Evolutionary conservation across 2,797 vertebrate genomes (phyloP).

Genomic region (Artibeus lituratus): DNA sequence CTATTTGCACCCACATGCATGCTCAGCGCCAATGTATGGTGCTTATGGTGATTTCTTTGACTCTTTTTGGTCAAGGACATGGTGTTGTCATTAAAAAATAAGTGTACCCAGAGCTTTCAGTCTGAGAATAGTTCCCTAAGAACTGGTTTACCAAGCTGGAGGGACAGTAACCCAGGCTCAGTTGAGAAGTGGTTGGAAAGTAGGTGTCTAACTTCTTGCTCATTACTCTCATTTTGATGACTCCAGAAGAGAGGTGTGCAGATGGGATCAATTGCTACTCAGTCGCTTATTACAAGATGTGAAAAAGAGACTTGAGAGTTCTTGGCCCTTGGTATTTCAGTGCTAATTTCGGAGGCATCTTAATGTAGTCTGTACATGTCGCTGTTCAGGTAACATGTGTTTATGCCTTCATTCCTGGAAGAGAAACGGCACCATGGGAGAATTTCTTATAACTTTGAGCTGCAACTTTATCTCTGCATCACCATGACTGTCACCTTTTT

Average conservation of each 20-base stretch:
- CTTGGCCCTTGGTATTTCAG: background rate
- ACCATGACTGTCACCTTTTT: background rate
- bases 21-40: background rate
- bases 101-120: background rate
- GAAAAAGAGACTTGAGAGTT: background rate
- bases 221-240: conserved; percentile 5
- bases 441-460: conserved; percentile 5
- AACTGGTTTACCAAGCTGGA: background rate
- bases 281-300: background rate
- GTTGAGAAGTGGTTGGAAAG: background rate
- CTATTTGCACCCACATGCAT: background rate
- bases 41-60: conserved; percentile 3
- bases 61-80: conserved; percentile 1
- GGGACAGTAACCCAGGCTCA: background rate
- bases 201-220: background rate
- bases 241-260: background rate
- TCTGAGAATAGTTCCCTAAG: background rate
- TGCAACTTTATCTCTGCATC: conserved; percentile 34
- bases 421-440: background rate
- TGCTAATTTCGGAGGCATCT: background rate
- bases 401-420: conserved; percentile 3
- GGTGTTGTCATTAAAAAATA: background rate
- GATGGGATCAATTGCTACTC: background rate
- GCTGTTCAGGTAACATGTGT: background rate
- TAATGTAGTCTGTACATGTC: background rate